A percentile compares a stretch with the other conserved stretches of the same genome.
These are phyloP conservation scores for Acrocyrtus sp. DNA, from an alignment of 2,888 invertebrate species.

Conservation along the genomic window DNA sequence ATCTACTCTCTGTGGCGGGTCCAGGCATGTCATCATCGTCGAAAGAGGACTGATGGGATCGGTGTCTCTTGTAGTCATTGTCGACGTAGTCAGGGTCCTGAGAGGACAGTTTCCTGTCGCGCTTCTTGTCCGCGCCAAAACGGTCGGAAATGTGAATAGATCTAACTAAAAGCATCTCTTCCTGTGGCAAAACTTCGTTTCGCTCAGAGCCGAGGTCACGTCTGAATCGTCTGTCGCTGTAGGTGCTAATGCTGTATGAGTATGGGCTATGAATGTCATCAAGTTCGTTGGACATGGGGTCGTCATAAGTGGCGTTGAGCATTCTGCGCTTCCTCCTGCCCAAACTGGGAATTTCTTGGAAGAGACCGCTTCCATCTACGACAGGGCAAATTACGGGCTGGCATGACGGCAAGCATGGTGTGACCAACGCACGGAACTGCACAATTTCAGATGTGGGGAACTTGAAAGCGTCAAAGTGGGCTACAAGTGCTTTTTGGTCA, in stretches of 20 bases:
- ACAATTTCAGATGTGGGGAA: conserved; percentile 95
- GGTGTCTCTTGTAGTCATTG: conserved; percentile 41
- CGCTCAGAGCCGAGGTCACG: conserved; percentile 58
- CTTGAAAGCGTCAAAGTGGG: conserved; percentile 95
- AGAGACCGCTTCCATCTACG: conserved; percentile 83
- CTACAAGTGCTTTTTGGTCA: conserved; percentile 71
- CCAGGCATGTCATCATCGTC: conserved; percentile 48
- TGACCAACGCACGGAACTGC: conserved; percentile 94
- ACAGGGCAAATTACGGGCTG: conserved; percentile 91
- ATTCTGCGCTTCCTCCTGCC: conserved; percentile 81
- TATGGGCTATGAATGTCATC: conserved; percentile 53
- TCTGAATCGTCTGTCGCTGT: conserved; percentile 53
- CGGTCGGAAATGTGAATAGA: conserved; percentile 93
- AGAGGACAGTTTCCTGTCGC: conserved; percentile 55
- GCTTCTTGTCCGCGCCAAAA: conserved; percentile 81
- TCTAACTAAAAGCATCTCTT: conserved; percentile 88
- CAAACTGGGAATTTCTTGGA: conserved; percentile 83
- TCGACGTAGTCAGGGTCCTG: conserved; percentile 27
- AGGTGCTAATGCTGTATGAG: conserved; percentile 38
- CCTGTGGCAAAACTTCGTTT: conserved; percentile 65
- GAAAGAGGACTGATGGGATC: conserved; percentile 34
- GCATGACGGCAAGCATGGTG: conserved; percentile 93
- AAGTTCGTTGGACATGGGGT: conserved; percentile 57
- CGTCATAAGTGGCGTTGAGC: conserved; percentile 63
- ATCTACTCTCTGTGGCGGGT: conserved; percentile 65